Evolutionary conservation across 35 echinoderm and acorn worm species (phyloP), one percentile per base, ranked within the genome.

Genomic region (Acanthaster planci): DNA sequence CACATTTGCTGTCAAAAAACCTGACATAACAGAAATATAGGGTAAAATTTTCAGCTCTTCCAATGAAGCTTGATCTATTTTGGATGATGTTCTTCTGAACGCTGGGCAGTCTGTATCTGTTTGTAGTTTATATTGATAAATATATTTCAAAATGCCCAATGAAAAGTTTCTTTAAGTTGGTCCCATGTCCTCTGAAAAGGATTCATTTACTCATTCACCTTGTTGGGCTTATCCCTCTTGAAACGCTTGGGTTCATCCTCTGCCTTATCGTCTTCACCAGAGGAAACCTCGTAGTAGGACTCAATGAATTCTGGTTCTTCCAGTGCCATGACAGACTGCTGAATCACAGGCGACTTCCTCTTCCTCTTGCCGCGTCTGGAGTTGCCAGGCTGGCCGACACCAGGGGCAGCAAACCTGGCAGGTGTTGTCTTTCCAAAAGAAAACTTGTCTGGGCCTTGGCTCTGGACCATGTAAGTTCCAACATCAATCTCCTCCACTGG

Each of bases 311-410:
- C 39, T 8, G 79, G 79, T 31, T 81, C 79, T 23, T 42, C 42
- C 39, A 79, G 77, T 21, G 37, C 77, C 37, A 39, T 23, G 18
- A 79, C 23, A 18, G 27, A 44, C 21, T 22, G 39, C 19, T 53
- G 27, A 0, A 81, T 2, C 8, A 81, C 79, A 18, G 79, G 79
- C 15, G 79, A 81, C 21, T 81, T 81, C 8, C 79, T 17, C 31
- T 81, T 81, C 42, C 79, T 81, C 79, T 81, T 81, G 38, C 40
- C 32, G 19, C 51, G 51, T 12, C n/a, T 81, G 23, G 38, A 50
- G 3, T 0, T 4, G 38, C 8, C 37, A 22, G 37, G 37, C 38
- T n/a, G 36, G 9, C 38, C 30, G 21, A 22, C 16, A 18, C 56
- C 56, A 18, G 27, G 19, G 27, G 56, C n/a, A 47, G 64, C 30